Evolutionary conservation across 92 coral and sea anemone species (phyloP), one percentile per base, ranked within the genome.

Genomic region (Metridium senile): DNA sequence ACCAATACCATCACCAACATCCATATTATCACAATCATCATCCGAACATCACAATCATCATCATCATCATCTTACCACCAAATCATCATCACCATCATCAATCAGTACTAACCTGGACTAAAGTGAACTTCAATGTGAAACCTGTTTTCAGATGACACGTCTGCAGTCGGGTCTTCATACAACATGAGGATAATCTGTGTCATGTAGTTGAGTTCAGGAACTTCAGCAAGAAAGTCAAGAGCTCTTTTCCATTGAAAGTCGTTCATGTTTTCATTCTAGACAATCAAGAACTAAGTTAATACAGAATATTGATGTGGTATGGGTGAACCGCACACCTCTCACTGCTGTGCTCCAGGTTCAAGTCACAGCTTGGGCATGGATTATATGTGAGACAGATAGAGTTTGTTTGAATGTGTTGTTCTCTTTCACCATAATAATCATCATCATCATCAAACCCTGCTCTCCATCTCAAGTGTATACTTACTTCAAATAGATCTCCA

Each of bases 201-300:
- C 97, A 95, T 92, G 86, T 95, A 95, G 89, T 92, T 91, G 68
- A 95, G 82, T 81, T 95, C 99, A 0, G 99, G 93, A 0, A 95
- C 89, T 58, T 88, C 90, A 22, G 86, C 61, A 9, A 95, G 82
- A 70, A 84, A 95, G 23, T 87, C 93, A 32, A 89, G 84, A 0
- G 99, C 97, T 66, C 93, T 88, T 64, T 82, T 88, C 99, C 99
- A 95, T 72, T 87, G 97, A 27, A 72, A 89, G 64, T 95, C 93
- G 9, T 80, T 69, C 3, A 65, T 87, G 27, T 10, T 54, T 2
- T 83, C 76, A 39, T 28, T 85, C 99, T 94, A 61, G 9, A 27
- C 26, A 63, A 29, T 11, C 7, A 72, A n/a, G n/a, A n/a, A n/a
- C n/a, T n/a, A n/a, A n/a, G n/a, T n/a, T n/a, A n/a, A n/a, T n/a